phyloP scores from a whole-genome alignment of 2,113 vertebrate species.

The Atrichornis clamosus region DNA sequence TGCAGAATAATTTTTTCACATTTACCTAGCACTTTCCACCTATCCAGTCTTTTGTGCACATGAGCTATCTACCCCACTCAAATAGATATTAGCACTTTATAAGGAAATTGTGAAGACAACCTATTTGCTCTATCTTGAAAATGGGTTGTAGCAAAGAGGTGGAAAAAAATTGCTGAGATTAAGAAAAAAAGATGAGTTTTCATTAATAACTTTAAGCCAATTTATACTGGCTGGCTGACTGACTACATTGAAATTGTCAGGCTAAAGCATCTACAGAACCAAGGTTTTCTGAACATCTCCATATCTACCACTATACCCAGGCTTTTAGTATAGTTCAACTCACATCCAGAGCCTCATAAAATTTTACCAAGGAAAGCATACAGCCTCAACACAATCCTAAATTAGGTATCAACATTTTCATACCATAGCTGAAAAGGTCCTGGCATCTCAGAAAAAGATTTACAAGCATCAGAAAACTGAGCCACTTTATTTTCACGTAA shows the following conservation, averaged over 20 bases:
- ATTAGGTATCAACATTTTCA: neutral
- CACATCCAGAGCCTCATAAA: neutral
- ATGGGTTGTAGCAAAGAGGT: neutral
- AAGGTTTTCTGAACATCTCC: neutral
- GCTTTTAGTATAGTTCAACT: neutral
- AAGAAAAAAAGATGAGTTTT: neutral
- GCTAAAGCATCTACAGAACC: neutral
- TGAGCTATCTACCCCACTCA: neutral
- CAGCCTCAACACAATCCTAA: neutral
- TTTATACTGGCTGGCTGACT: neutral
- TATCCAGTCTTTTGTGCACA: neutral
- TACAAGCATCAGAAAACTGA: neutral
- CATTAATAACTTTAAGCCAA: neutral
- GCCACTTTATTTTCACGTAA: neutral
- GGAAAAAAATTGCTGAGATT: neutral
- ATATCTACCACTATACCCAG: neutral
- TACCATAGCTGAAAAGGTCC: neutral
- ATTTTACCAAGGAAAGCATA: neutral
- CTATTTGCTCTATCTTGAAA: neutral
- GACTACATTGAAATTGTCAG: neutral
- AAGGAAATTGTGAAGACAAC: neutral
- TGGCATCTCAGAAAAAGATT: neutral
- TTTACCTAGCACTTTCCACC: neutral
- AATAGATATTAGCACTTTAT: neutral
- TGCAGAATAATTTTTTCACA: neutral